Conservation (phyloP, 2,113 vertebrate species). For the Bos taurus region DNA sequence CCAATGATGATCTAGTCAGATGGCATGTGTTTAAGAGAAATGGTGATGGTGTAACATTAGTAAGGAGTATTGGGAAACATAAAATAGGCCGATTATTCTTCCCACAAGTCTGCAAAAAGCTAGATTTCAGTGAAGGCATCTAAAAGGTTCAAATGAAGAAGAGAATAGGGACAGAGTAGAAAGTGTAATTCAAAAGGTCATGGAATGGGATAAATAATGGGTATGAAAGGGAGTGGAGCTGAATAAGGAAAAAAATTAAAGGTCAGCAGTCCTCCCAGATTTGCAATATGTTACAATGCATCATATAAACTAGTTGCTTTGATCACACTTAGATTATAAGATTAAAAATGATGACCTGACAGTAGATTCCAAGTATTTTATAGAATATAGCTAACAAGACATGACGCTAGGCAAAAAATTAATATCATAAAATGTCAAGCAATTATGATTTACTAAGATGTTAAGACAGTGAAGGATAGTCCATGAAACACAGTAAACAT, state of each 20-base stretch:
- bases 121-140: background rate
- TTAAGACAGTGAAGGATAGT: background rate
- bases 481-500: background rate
- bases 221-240: background rate
- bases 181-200: constrained; percentile 4
- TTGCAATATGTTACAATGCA: background rate
- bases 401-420: background rate
- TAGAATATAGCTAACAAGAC: background rate
- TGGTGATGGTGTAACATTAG: background rate
- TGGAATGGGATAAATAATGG: background rate
- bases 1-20: constrained; percentile 51
- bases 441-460: background rate
- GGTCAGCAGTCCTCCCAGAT: background rate
- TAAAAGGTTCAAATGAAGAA: constrained; percentile 29
- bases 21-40: constrained; percentile 40
- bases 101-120: constrained; percentile 26
- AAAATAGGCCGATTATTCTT: constrained; percentile 15
- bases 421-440: background rate
- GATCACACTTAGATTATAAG: constrained; percentile 4
- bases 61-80: background rate
- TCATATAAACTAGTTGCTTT: background rate
- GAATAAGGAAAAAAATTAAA: constrained; percentile 39
- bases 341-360: constrained; percentile 25
- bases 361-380: constrained; percentile 10
- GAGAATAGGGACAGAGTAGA: background rate